These are phyloP conservation scores for Acanthis flammea DNA, from an alignment of 2,797 vertebrate species.

Conservation along the genomic window DNA sequence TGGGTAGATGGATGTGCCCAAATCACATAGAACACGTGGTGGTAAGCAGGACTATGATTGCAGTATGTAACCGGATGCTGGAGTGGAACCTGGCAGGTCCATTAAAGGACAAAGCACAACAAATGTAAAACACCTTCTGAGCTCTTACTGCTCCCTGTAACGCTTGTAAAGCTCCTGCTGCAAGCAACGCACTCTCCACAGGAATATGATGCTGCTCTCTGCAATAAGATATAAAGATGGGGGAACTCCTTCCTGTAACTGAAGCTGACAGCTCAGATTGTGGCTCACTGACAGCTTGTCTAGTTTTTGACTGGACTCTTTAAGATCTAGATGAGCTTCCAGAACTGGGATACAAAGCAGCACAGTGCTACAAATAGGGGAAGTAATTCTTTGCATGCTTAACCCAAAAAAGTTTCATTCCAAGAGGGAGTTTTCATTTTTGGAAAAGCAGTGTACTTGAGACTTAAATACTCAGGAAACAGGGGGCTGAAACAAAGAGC, in stretches of 20 bases:
- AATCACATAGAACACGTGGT: constrained; percentile 95
- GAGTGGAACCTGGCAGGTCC: constrained; percentile 53
- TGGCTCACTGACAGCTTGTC: constrained; percentile 33
- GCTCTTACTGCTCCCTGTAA: constrained; percentile 34
- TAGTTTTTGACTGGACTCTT: constrained; percentile 35
- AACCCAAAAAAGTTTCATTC: constrained; percentile 39
- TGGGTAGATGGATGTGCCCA: constrained; percentile 98
- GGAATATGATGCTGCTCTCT: constrained; percentile 46
- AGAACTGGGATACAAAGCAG: constrained; percentile 41
- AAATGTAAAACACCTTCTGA: constrained; percentile 41
- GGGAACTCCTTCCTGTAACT: constrained; percentile 47
- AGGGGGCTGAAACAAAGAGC: constrained; percentile 44
- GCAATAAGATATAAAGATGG: constrained; percentile 35
- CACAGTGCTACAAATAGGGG: constrained; percentile 27
- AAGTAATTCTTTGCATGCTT: constrained; percentile 59
- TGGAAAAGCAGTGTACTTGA: constrained; percentile 37
- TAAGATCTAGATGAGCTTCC: constrained; percentile 50
- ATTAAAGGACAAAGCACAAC: constrained; percentile 56
- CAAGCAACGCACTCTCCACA: neutral
- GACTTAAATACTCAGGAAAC: constrained; percentile 40
- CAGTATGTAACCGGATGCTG: constrained; percentile 49
- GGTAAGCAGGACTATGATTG: constrained; percentile 78
- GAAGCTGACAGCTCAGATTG: constrained; percentile 48
- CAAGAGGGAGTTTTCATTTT: constrained; percentile 38
- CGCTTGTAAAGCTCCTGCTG: constrained; percentile 57